Evolutionary conservation across 2,888 invertebrate genomes (phyloP), one percentile per base, ranked within the genome.

Genomic region (Drosophila quinaria): DNA sequence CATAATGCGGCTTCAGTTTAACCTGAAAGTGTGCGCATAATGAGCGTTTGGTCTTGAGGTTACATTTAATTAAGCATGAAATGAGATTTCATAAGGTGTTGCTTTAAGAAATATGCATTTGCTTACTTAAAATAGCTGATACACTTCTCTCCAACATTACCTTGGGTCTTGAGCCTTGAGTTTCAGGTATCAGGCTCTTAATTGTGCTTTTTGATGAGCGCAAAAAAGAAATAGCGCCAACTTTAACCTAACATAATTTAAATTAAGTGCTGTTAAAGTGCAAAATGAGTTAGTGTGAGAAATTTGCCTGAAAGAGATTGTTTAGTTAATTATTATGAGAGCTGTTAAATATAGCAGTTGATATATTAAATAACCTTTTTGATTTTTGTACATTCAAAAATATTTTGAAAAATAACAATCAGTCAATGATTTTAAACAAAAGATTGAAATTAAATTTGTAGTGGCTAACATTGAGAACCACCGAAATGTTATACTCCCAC

Each of bases 61-160:
- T 79, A 70, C 82, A 84, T 83, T 87, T 83, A 83, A 83, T 83
- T 87, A 81, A 68, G 85, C 79, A 69, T 79, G 68, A 87, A 87
- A 85, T 85, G 74, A 79, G 85, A 69, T 87, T 85, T 78, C 60
- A 55, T 61, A 10, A 75, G 75, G 80, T 77, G 76, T 79, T 78
- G 70, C 75, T 74, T 69, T 62, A 65, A 65, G 59, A 55, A 41
- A 63, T 56, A 51, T 62, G 37, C 25, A 56, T 49, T 50, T 22
- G 22, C 29, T 29, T 29, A 17, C 29, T 29, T 39, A 15, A 29
- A 52, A 29, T 41, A 42, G 13, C 9, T 37, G 37, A 39, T 39
- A 52, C 50, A 25, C 42, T 31, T 8, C 55, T 19, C n/a, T n/a
- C 10, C 39, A 25, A 8, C 15, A n/a, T 19, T 13, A 19, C 51